These are phyloP conservation scores for Cygnus buccinator DNA, from an alignment of 2,113 vertebrate species.

Conservation along the genomic window DNA sequence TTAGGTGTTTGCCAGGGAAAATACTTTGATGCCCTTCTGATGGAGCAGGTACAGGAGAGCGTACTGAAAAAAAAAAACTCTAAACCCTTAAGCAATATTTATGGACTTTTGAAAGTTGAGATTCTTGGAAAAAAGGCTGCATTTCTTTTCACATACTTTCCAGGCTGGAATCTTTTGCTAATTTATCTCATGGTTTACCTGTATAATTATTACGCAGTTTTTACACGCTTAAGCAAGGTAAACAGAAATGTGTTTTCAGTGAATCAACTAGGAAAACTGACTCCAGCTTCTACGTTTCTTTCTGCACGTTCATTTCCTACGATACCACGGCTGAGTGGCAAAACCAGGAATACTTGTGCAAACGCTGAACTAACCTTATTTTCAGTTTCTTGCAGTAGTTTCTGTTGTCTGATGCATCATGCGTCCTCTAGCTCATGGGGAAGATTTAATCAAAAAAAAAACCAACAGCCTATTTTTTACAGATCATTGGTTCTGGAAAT, in stretches of 20 bases:
- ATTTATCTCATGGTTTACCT: neutral
- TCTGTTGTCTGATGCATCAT: neutral
- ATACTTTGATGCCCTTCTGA: slow-evolving; percentile 44
- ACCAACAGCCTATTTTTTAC: fast-evolving
- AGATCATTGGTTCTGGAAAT: neutral
- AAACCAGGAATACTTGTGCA: fast-evolving
- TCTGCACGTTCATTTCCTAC: fast-evolving
- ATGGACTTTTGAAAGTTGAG: slow-evolving; percentile 39
- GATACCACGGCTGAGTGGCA: fast-evolving
- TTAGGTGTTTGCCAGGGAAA: slow-evolving; percentile 52
- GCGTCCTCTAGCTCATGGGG: neutral
- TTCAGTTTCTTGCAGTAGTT: neutral
- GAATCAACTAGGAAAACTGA: neutral
- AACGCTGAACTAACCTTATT: neutral
- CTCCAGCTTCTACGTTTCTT: neutral
- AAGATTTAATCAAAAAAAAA: neutral
- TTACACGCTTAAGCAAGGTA: neutral
- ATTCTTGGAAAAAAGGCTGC: slow-evolving; percentile 34
- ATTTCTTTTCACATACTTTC: slow-evolving; percentile 40
- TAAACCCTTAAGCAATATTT: slow-evolving; percentile 32
- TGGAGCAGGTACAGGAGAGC: slow-evolving; percentile 26
- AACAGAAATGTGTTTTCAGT: neutral
- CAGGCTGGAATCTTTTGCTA: slow-evolving; percentile 33
- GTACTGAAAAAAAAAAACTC: neutral
- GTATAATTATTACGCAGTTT: neutral